Evolutionary conservation across 92 coral and sea anemone genomes (phyloP).

Genomic region (Umimayanthus kanabou): DNA sequence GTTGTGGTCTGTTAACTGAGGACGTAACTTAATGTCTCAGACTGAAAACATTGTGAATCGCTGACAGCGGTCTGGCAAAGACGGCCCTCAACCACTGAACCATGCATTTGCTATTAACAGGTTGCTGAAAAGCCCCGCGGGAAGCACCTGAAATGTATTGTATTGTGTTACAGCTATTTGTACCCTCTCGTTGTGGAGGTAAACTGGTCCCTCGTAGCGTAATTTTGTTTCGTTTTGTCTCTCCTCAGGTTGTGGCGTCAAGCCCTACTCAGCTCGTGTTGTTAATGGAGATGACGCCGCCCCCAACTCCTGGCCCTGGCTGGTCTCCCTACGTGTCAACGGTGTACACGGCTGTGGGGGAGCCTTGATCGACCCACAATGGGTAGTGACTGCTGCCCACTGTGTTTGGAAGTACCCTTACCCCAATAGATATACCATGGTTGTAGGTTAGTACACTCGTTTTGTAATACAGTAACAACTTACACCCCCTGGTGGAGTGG

Average conservation of each 20-base stretch:
- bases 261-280: constrained; percentile 63
- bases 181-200: background rate
- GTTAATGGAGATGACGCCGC: constrained; percentile 75
- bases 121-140: too few species aligned
- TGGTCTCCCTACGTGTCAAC: constrained; percentile 62
- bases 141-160: too few species aligned
- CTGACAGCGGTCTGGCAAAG: too few species aligned
- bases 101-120: too few species aligned
- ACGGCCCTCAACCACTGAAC: too few species aligned
- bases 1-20: too few species aligned
- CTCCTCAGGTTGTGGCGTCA: constrained; percentile 63
- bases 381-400: constrained; percentile 84
- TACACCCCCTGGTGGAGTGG: too few species aligned
- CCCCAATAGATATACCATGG: constrained; percentile 62
- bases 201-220: background rate
- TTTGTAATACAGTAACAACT: too few species aligned
- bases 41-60: too few species aligned
- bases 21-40: too few species aligned
- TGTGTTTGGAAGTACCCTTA: constrained; percentile 59
- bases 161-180: too few species aligned
- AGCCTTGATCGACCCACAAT: constrained; percentile 64
- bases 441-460: constrained; percentile 42
- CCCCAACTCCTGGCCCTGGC: constrained; percentile 87
- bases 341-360: constrained; percentile 78
- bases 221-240: background rate